Percentiles rank a stretch among this genome's conserved stretches.
Evolutionary conservation across 1,140 invertebrate species (phyloP).

Genomic region (Prorops nasuta): DNA sequence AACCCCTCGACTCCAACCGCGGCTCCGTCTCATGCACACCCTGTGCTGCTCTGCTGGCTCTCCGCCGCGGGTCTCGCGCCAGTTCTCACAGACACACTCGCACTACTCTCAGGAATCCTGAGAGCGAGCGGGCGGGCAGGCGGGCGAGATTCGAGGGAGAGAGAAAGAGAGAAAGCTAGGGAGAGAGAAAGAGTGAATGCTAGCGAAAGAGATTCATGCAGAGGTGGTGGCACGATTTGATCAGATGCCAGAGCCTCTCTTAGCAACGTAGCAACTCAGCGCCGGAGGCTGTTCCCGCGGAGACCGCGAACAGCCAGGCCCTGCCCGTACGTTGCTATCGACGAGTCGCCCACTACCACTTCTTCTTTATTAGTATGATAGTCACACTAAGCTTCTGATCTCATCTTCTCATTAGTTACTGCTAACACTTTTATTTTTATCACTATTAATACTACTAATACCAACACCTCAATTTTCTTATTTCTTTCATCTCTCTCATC

Average conservation of each 20-base stretch:
- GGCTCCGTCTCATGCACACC: too few species aligned
- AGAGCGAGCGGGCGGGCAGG: too few species aligned
- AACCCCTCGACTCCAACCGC: too few species aligned
- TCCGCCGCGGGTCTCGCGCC: too few species aligned
- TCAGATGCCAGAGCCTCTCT: slow-evolving; percentile 47
- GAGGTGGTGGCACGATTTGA: slow-evolving; percentile 47
- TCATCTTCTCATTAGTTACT: slow-evolving; percentile 13
- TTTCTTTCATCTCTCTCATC: too few species aligned
- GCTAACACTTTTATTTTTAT: slow-evolving; percentile 10
- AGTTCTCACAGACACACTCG: too few species aligned
- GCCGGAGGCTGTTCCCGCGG: slow-evolving; percentile 54
- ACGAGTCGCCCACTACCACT: slow-evolving; percentile 49
- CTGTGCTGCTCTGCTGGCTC: too few species aligned
- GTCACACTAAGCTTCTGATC: slow-evolving; percentile 17
- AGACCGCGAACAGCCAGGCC: slow-evolving; percentile 54
- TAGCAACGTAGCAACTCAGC: slow-evolving; percentile 43
- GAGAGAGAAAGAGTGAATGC: slow-evolving; percentile 8
- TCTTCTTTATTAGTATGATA: slow-evolving; percentile 50
- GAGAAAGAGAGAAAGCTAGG: slow-evolving; percentile 1
- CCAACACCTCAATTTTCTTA: too few species aligned
- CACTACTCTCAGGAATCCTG: too few species aligned
- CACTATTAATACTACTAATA: too few species aligned
- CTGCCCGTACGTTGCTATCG: slow-evolving; percentile 55
- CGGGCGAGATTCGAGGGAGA: too few species aligned
- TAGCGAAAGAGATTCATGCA: slow-evolving; percentile 12